Base-by-base conservation (phyloP, 2,888 invertebrate species). In the Eudemis profundana region DNA sequence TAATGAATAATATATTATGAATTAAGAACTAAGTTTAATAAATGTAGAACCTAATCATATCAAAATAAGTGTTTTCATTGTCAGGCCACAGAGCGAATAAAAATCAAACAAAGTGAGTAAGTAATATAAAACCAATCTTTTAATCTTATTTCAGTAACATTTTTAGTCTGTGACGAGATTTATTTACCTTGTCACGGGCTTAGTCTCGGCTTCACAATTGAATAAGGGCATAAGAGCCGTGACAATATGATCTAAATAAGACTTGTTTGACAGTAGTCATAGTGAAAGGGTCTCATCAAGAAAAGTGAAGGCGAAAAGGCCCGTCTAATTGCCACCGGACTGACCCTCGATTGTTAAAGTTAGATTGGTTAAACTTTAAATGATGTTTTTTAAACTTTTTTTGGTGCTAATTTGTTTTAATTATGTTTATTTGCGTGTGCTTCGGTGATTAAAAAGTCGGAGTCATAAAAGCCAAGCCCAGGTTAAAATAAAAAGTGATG, bases 291-390 rank as follows among this genome's bases (percentile, higher is more conserved):
- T 17, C 29, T 38, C 29, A 19, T 40, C 27, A 10, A 40, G 29
- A 47, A 56, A 62, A 51, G 3, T 44, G 51, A 15, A 40, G 29
- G 47, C 47, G 10, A 47, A 56, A 40, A 49, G 40, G 38, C 38
- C 14, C 36, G 5, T 40, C 62, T 40, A 47, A 54, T 47, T 38
- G 38, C 33, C 14, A 12, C 17, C 14, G 36, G n/a, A 49, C 47
- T 15, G 14, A 49, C 47, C 27, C 62, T 27, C 47, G 38, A 62
- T 56, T 62, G 62, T 62, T n/a, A 33, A 33, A 63, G 56, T 63
- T 57, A 50, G 42, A 63, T 50, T 50, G 63, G 42, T 21, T 42
- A 27, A 57, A 63, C 49, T 63, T 56, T 33, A 50, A 56, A 63
- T 47, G 38, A 46, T 54, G 40, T 42, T 63, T n/a, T 56, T 62